A percentile compares a stretch with the other conserved stretches of the same genome.
Conservation (phyloP, 2,797 vertebrate species). For the Hylomyscus alleni region DNA sequence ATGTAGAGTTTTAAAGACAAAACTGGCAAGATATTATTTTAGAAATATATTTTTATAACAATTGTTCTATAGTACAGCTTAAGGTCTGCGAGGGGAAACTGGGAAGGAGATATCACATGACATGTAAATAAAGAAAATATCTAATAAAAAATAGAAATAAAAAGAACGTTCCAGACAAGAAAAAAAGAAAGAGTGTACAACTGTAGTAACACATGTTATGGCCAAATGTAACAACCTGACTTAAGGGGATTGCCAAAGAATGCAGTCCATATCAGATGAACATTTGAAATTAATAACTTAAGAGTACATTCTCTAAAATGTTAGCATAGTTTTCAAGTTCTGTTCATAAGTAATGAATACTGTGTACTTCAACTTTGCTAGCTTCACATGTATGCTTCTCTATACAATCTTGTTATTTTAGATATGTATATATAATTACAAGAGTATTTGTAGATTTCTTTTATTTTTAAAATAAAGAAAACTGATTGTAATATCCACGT, state of each 20-base stretch:
- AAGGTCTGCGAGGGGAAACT: too few relatives aligned
- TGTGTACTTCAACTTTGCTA: not conserved
- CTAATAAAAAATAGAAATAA: too few relatives aligned
- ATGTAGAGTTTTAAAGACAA: not conserved
- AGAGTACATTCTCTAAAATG: slow-evolving; percentile 30
- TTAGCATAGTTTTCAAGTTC: not conserved
- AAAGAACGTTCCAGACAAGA: too few relatives aligned
- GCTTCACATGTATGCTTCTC: slow-evolving; percentile 48
- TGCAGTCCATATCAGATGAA: slow-evolving; percentile 45
- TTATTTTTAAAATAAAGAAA: slow-evolving; percentile 63
- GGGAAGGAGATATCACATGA: too few relatives aligned
- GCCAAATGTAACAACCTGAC: slow-evolving; percentile 86
- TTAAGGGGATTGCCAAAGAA: slow-evolving; percentile 80
- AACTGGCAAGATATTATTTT: not conserved
- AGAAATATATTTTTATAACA: not conserved
- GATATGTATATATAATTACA: not conserved
- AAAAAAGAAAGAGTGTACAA: slow-evolving; percentile 80
- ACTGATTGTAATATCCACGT: slow-evolving; percentile 10
- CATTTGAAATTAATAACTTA: slow-evolving; percentile 73
- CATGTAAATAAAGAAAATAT: too few relatives aligned
- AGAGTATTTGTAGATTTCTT: not conserved
- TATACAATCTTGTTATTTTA: slow-evolving; percentile 62
- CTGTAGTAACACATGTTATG: slow-evolving; percentile 83
- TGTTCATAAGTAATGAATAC: rapidly evolving
- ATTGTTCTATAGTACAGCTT: too few relatives aligned